These are phyloP conservation scores for Micromussa lordhowensis DNA, from an alignment of 92 coral and sea anemone genomes.

Conservation along the genomic window DNA sequence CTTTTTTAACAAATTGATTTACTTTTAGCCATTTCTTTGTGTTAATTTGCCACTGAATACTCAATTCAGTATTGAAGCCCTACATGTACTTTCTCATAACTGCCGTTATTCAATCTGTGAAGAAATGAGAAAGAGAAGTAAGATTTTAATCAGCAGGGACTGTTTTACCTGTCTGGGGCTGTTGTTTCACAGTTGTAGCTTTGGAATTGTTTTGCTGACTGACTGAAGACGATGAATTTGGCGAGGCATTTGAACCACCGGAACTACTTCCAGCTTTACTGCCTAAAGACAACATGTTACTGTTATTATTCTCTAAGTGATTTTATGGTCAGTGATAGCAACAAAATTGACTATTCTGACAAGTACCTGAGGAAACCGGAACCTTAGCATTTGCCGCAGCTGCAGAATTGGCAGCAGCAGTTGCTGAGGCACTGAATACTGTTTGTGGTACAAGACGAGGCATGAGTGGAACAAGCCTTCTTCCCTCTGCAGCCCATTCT, in stretches of 20 bases:
- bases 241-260: neutral
- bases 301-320: too few species aligned
- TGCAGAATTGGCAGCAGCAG: slow-evolving; percentile 97
- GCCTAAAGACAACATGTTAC: neutral
- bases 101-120: neutral
- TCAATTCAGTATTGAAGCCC: neutral
- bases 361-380: slow-evolving; percentile 62
- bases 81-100: neutral
- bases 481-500: slow-evolving; percentile 99
- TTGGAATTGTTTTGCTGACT: slow-evolving; percentile 18
- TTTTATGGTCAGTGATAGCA: neutral
- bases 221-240: slow-evolving; percentile 26
- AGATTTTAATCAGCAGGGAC: neutral
- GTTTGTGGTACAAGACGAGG: slow-evolving; percentile 99
- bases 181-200: slow-evolving; percentile 22
- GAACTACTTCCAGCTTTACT: slow-evolving; percentile 27
- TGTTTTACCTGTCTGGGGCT: slow-evolving; percentile 30
- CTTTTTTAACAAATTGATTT: too few species aligned
- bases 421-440: slow-evolving; percentile 93
- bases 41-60: neutral
- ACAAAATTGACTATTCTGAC: neutral
- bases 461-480: slow-evolving; percentile 97
- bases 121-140: neutral
- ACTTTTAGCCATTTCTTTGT: neutral
- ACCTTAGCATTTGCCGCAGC: slow-evolving; percentile 90